These are phyloP conservation scores for Monopterus albus DNA, from an alignment of 2,113 vertebrate species.

Conservation along the genomic window DNA sequence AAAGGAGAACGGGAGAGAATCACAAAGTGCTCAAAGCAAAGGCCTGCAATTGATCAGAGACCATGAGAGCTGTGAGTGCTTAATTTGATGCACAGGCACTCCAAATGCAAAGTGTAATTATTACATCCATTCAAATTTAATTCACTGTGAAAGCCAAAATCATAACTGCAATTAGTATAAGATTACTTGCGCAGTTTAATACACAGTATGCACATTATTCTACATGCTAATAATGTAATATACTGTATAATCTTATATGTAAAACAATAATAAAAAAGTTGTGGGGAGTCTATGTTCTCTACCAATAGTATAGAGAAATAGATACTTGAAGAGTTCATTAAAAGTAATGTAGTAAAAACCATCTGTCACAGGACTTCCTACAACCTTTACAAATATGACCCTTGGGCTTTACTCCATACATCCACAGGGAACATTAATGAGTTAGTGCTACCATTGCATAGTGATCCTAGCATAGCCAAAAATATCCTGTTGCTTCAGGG, in stretches of 20 bases:
- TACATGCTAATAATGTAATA: slow-evolving; percentile 3
- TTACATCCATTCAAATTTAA: neutral
- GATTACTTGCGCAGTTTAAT: neutral
- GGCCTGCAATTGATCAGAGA: neutral
- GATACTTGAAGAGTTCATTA: too few relatives aligned
- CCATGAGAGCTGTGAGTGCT: neutral
- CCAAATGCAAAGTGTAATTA: neutral
- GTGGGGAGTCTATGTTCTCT: neutral
- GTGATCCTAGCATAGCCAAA: slow-evolving; percentile 23
- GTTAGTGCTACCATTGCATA: slow-evolving; percentile 6
- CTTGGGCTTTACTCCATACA: slow-evolving; percentile 7
- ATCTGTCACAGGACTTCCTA: neutral
- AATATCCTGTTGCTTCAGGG: slow-evolving; percentile 34
- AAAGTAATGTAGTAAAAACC: too few relatives aligned
- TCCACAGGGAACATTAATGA: slow-evolving; percentile 31
- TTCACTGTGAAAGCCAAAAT: neutral
- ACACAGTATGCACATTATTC: neutral
- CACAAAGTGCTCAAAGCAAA: neutral
- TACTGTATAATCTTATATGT: neutral
- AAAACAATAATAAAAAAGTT: neutral
- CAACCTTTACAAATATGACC: neutral
- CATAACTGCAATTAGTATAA: too few relatives aligned
- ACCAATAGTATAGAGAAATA: neutral
- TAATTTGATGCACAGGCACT: neutral
- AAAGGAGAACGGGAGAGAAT: too few relatives aligned